These are phyloP conservation scores for Hirundichthys speculiger DNA, from an alignment of 2,113 vertebrate genomes.

Conservation along the genomic window DNA sequence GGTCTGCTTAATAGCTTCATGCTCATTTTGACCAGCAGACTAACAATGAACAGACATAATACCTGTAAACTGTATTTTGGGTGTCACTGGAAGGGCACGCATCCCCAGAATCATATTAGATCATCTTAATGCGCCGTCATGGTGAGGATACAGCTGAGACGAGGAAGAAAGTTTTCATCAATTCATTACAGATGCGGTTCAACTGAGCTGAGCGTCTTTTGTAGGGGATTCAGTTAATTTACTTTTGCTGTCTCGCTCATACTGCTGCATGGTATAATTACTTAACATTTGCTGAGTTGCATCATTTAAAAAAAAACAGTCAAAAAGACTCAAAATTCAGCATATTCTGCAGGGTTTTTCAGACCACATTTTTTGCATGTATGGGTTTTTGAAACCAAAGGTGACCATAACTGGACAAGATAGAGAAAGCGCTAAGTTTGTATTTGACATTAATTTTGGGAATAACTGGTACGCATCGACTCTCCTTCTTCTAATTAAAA, in stretches of 20 bases:
- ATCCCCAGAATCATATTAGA: conserved; percentile 9
- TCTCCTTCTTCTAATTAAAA: too few relatives aligned
- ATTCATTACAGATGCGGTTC: background rate
- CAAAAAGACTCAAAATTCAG: background rate
- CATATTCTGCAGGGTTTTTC: background rate
- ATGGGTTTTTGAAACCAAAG: too few relatives aligned
- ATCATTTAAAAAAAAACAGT: background rate
- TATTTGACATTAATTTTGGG: too few relatives aligned
- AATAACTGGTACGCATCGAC: too few relatives aligned
- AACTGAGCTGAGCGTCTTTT: background rate
- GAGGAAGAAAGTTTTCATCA: background rate
- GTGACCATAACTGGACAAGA: too few relatives aligned
- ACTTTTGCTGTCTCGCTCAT: background rate
- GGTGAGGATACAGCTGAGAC: too few relatives aligned
- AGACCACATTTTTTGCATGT: too few relatives aligned
- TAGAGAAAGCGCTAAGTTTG: too few relatives aligned
- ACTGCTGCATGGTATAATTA: too few relatives aligned
- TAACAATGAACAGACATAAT: background rate
- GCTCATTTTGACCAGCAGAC: too few relatives aligned
- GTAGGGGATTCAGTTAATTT: background rate
- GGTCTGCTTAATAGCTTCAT: too few relatives aligned
- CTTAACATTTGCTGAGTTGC: too few relatives aligned
- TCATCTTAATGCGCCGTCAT: conserved; percentile 40
- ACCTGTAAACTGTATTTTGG: conserved; percentile 9
- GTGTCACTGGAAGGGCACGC: conserved; percentile 34